A percentile compares a stretch with the other conserved stretches of the same genome.
phyloP scores from a whole-genome alignment of 1,140 invertebrate species.

The Aphelenchoides besseyi region DNA sequence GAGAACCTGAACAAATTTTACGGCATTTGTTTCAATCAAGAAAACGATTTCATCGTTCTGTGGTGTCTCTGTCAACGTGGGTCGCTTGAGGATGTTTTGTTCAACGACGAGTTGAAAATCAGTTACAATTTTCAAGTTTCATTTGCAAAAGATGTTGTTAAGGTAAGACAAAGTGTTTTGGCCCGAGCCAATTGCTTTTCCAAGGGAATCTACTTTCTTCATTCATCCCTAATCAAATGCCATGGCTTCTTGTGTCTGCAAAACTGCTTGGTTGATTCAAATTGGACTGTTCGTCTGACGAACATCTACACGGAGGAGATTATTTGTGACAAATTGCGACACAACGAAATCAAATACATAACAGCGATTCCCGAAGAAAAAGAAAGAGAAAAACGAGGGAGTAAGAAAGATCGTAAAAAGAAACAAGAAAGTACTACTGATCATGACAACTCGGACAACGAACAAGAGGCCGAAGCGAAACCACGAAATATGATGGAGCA shows the following conservation, averaged over 20 bases:
- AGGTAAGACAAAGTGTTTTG: conserved; percentile 39
- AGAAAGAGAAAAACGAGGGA: conserved; percentile 23
- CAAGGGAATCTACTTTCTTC: conserved; percentile 56
- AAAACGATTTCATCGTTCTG: conserved; percentile 60
- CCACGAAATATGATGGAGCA: conserved; percentile 18
- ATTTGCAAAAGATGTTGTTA: conserved; percentile 61
- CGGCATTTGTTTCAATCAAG: conserved; percentile 62
- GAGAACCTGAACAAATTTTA: conserved; percentile 63
- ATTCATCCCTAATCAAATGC: conserved; percentile 50
- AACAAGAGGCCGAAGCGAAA: conserved; percentile 14
- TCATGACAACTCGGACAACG: conserved; percentile 23
- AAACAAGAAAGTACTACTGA: conserved; percentile 8
- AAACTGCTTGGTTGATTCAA: conserved; percentile 62
- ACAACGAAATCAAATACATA: conserved; percentile 47
- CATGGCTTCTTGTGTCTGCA: conserved; percentile 61
- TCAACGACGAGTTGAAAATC: conserved; percentile 61
- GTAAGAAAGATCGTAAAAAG: conserved; percentile 1
- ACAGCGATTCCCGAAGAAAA: background rate
- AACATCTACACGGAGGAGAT: conserved; percentile 60
- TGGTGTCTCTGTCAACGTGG: conserved; percentile 59
- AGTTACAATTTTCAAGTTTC: conserved; percentile 62
- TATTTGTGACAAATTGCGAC: conserved; percentile 55
- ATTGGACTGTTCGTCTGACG: conserved; percentile 61
- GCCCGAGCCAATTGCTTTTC: no score
- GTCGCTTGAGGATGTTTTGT: conserved; percentile 56